Conservation (phyloP, 2,797 vertebrate genomes). For the Alcedo quadribrachys region DNA sequence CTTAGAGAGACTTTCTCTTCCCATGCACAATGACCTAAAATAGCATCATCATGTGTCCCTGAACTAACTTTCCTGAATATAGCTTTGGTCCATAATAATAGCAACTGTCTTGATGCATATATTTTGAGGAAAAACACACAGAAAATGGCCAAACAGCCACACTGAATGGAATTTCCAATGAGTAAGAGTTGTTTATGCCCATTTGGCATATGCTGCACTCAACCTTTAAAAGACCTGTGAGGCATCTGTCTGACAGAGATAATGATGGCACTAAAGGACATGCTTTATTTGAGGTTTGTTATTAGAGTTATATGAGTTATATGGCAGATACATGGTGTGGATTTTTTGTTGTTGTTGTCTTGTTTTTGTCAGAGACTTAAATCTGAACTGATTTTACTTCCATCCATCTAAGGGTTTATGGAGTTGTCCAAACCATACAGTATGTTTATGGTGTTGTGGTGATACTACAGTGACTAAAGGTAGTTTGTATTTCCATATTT, state of each 20-base stretch:
- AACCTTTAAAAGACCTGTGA: background rate
- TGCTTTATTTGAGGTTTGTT: background rate
- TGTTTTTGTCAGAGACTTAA: background rate
- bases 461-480: background rate
- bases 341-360: background rate
- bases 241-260: background rate
- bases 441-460: background rate
- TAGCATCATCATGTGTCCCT: background rate
- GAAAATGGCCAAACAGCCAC: background rate
- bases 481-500: background rate
- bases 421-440: background rate
- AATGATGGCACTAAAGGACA: background rate
- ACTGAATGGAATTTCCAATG: background rate
- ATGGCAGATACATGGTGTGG: background rate
- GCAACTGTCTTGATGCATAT: fast-evolving
- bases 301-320: background rate
- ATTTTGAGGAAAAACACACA: background rate
- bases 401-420: background rate
- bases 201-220: background rate
- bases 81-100: background rate
- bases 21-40: background rate
- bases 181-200: background rate
- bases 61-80: background rate
- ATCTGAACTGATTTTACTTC: background rate
- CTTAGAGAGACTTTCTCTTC: background rate